Evolutionary conservation across 1,140 invertebrate species (phyloP), one percentile per base, ranked within the genome.

Genomic region (Geopemphigus sp.): DNA sequence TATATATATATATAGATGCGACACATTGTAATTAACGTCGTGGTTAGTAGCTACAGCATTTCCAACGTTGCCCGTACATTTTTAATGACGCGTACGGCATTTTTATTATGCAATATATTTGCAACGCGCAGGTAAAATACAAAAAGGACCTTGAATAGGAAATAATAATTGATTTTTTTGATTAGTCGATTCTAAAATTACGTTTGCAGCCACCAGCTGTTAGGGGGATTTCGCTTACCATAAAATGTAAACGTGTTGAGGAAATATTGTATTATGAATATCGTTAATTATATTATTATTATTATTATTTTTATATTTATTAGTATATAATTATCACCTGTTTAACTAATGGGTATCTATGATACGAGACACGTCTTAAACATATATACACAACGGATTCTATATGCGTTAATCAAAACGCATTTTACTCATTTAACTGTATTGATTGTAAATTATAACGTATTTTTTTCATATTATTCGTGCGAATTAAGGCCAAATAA

Each of bases 71-170:
- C 32, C 12, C 29, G 29, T 39, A 32, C 32, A 64, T 64, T 64
- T 39, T 64, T 39, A 64, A 64, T 64, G 61, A 64, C 61, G 29
- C 39, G n/a, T n/a, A 64, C 29, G 29, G 15, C 17, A 64, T 39
- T 64, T 64, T 64, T 19, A 14, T 39, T 39, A 64, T 32, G 29
- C 19, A 64, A 64, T 19, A n/a, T 64, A 12, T 64, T 22, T 11
- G 32, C 8, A 19, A 32, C 17, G 8, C 32, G 61, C 61, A 29
- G 61, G 61, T 64, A 32, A 64, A 32, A 64, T 19, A n/a, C n/a
- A n/a, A n/a, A n/a, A 39, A 39, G 32, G 29, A 64, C 61, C 61
- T 64, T 39, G 61, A 6, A 54, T 54, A 54, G 5, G 19, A 54
- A 32, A 64, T 29, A 11, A 5, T 45, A 63, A 63, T 32, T 11